Evolutionary conservation across 2,113 vertebrate genomes (phyloP).

Genomic region (Clupea harengus): DNA sequence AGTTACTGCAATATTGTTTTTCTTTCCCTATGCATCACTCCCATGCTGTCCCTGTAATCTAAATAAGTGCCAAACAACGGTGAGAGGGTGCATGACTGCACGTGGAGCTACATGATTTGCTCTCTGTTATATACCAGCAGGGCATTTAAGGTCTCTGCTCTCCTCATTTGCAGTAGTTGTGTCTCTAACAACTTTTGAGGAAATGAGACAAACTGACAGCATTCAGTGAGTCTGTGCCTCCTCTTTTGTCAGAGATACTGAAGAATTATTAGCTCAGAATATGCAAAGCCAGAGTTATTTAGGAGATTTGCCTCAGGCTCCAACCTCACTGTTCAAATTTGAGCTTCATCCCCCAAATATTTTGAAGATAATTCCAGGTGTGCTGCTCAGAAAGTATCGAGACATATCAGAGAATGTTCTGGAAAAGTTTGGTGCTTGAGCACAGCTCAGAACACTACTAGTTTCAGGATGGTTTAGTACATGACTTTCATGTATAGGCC

Average conservation of each 20-base stretch:
- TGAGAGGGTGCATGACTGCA: background rate
- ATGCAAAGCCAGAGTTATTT: conserved; percentile 18
- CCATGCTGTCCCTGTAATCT: background rate
- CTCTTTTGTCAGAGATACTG: conserved; percentile 3
- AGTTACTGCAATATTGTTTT: background rate
- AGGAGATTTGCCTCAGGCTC: conserved; percentile 9
- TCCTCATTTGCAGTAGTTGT: conserved; percentile 16
- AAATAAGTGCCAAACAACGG: conserved; percentile 29
- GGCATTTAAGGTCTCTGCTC: conserved; percentile 16
- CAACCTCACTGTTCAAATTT: conserved; percentile 18
- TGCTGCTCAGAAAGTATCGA: conserved; percentile 2
- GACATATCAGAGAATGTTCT: background rate
- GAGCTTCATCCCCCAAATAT: conserved; percentile 17
- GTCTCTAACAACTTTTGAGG: background rate
- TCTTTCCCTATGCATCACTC: background rate
- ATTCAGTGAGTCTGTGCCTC: background rate
- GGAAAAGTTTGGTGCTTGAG: background rate
- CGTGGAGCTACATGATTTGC: conserved; percentile 22
- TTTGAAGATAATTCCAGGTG: conserved; percentile 14
- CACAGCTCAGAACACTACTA: background rate
- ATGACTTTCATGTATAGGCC: background rate
- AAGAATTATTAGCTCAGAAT: background rate
- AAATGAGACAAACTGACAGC: conserved; percentile 15
- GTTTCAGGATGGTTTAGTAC: background rate
- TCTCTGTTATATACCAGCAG: conserved; percentile 29